Evolutionary conservation across 2,797 vertebrate species (phyloP), one percentile per base, ranked within the genome.

Genomic region (Miichthys miiuy): DNA sequence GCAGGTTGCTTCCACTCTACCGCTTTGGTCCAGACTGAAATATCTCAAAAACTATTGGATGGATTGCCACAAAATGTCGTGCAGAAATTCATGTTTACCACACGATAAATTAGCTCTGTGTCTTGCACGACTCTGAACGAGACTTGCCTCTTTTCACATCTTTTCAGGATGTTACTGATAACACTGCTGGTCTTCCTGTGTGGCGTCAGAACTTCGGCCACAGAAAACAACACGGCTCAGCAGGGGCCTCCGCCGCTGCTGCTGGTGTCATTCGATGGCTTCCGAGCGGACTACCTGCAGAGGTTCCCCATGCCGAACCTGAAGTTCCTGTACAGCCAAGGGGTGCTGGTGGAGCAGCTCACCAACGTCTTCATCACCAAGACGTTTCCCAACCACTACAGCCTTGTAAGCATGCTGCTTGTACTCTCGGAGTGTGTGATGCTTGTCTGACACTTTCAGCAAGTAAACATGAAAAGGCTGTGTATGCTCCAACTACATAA

Each of bases 301-400:
- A 95, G 89, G 75, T 98, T 97, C 78, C 65, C 93, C 6, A 95
- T 99, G 86, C 96, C 96, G 2, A 96, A 99, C 87, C 96, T 99
- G 62, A 90, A 94, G 88, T 94, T 85, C 58, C 96, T 99, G 51
- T 93, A 94, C 85, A 92, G 93, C 21, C 94, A 95, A 14, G 98
- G 98, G 1, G 95, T 98, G 44, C 91, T 98, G 48, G 97, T 99
- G 44, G 95, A 95, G 76, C 88, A 98, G 17, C 91, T 99, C 44
- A 95, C 69, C 2, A 99, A 98, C 14, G 91, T 97, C 81, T 99
- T 99, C 65, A 93, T 96, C 87, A 99, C 98, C 44, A 99, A 99
- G 94, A 99, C 98, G 0, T 99, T 99, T 89, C 97, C 98, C 68
- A 99, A 99, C 90, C 98, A 99, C 91, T 99, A 99, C 60, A 98